phyloP scores from a whole-genome alignment of 2,113 vertebrate genomes.

The Thinocorus orbignyianus region DNA sequence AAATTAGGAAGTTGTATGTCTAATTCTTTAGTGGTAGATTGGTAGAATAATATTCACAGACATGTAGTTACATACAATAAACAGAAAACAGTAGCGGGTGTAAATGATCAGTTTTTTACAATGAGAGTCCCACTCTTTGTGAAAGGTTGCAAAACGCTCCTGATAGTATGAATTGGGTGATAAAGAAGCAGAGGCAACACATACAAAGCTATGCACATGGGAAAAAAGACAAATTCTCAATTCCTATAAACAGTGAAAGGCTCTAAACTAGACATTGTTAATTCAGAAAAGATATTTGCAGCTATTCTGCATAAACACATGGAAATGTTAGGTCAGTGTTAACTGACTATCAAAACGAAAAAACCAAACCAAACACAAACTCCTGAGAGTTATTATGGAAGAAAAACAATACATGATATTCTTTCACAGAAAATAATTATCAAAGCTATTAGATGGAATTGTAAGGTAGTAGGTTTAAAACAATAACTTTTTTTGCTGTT shows the following conservation, averaged over 20 bases:
- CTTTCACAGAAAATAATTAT: neutral
- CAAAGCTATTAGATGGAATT: neutral
- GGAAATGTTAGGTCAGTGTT: neutral
- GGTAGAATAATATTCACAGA: too few species aligned
- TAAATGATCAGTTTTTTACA: neutral
- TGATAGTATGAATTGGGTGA: neutral
- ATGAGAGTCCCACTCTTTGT: neutral
- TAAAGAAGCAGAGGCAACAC: neutral
- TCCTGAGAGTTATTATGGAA: neutral
- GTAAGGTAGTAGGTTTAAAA: neutral
- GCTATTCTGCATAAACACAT: neutral
- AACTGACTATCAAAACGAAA: neutral
- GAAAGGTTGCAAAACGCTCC: neutral
- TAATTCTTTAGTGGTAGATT: too few species aligned
- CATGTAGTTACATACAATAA: too few species aligned
- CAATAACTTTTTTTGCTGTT: neutral
- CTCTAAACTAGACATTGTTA: neutral
- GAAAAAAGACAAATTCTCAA: neutral
- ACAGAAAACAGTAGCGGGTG: neutral
- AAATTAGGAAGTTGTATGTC: too few species aligned
- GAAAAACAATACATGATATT: neutral
- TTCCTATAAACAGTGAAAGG: neutral
- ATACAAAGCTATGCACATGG: neutral
- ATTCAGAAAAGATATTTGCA: neutral
- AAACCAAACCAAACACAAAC: accelerated